Evolutionary conservation across 2,888 invertebrate genomes (phyloP), one percentile per base, ranked within the genome.

Genomic region (Erebia ligea): DNA sequence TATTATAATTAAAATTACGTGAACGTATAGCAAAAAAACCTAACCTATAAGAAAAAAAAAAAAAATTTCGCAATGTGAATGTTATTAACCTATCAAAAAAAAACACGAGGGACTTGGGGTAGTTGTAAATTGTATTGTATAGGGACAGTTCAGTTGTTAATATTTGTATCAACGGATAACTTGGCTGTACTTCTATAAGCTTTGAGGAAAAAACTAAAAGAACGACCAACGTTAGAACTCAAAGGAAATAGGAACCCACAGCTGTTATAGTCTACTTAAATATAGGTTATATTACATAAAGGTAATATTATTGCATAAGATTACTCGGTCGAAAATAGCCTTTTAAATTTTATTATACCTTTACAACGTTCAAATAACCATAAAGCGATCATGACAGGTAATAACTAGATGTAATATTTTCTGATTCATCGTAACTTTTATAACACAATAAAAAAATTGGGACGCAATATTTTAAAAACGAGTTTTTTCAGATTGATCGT

Each of bases 391-490:
- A 91, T 85, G 86, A 84, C 85, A 84, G 88, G 85, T 88, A 82
- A 86, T 92, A 90, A 90, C 89, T 84, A 78, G 83, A 83, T 82
- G 87, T 86, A 87, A 84, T 84, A 87, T 90, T 89, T 91, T 87
- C 86, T 88, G 89, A 91, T 92, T 92, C 90, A 88, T 88, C 87
- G 88, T 90, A 88, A 86, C 89, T 89, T 90, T 91, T 90, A 90
- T 85, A 88, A 87, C 87, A 87, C 86, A 89, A 90, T 91, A 88
- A 70, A 67, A 52, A 67, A 62, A 48, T 59, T 64, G 52, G 52
- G 54, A 52, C 54, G 17, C 54, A 40, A 64, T 64, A 40, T 54
- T 64, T 64, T 40, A 64, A 64, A 62, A 45, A 13, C 13, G 15
- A 13, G 15, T 21, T 62, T 62, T 62, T 48, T 13, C 40, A 21